Conservation (phyloP, 2,888 invertebrate genomes). For the Drosophila barbarae region DNA sequence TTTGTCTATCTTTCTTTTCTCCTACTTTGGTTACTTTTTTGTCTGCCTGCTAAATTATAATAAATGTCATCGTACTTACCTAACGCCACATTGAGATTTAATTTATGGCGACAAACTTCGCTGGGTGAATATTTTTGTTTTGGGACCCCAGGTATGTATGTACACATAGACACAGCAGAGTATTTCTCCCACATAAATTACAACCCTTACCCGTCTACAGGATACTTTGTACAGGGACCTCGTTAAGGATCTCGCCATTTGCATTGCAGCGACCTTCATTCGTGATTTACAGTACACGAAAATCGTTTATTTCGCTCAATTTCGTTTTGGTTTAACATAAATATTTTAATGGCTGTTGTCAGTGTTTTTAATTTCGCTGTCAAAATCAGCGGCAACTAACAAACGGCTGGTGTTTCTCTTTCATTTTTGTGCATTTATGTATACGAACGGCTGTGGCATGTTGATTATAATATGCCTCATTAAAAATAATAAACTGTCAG, state of each 20-base stretch:
- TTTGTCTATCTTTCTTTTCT: slow-evolving; percentile 5
- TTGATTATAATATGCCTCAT: slow-evolving; percentile 66
- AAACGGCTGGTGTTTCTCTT: slow-evolving; percentile 20
- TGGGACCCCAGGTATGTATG: slow-evolving; percentile 4
- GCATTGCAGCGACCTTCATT: slow-evolving; percentile 33
- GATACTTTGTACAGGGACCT: neutral
- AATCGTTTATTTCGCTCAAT: slow-evolving; percentile 16
- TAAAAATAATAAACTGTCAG: slow-evolving; percentile 73
- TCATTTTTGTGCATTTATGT: slow-evolving; percentile 11
- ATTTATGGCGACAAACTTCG: slow-evolving; percentile 67
- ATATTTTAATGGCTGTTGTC: slow-evolving; percentile 63
- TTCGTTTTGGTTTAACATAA: slow-evolving; percentile 40
- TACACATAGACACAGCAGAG: slow-evolving; percentile 6
- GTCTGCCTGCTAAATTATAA: slow-evolving; percentile 65
- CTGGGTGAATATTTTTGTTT: slow-evolving; percentile 29
- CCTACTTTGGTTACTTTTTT: slow-evolving; percentile 25
- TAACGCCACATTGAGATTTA: slow-evolving; percentile 62
- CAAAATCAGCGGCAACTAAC: slow-evolving; percentile 50
- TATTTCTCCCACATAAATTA: slow-evolving; percentile 25
- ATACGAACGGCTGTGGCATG: slow-evolving; percentile 30
- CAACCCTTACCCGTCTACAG: slow-evolving; percentile 8
- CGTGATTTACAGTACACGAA: slow-evolving; percentile 2
- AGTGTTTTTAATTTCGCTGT: slow-evolving; percentile 60
- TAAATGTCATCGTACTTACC: slow-evolving; percentile 69
- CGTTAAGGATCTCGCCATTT: slow-evolving; percentile 12